Evolutionary conservation across 2,797 vertebrate genomes (phyloP).

Genomic region (Manis pentadactyla): DNA sequence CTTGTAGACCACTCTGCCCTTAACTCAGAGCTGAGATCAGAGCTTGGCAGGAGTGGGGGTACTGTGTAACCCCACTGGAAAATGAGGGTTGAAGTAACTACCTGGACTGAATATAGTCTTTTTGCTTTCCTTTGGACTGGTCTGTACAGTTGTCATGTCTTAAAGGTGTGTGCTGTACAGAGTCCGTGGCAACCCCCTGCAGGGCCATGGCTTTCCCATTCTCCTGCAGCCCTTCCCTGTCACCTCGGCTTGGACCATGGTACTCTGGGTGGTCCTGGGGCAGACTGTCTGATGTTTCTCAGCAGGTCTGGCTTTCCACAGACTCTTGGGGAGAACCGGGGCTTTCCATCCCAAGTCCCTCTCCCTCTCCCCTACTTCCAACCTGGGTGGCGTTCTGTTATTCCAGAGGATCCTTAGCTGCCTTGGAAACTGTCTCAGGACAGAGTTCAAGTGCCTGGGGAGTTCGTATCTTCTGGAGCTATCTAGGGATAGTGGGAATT

Average conservation of each 20-base stretch:
- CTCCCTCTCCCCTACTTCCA: background rate
- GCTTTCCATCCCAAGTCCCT: background rate
- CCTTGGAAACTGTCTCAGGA: background rate
- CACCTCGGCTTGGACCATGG: background rate
- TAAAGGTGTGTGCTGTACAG: background rate
- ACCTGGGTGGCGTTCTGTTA: background rate
- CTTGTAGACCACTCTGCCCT: background rate
- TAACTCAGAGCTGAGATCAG: background rate
- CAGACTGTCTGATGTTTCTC: background rate
- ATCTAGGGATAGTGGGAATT: background rate
- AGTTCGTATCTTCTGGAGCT: background rate
- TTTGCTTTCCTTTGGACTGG: background rate
- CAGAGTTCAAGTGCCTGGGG: background rate
- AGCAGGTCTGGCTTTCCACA: background rate
- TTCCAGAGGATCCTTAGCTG: background rate
- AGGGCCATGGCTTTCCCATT: background rate
- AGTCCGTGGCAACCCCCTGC: background rate
- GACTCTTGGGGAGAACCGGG: background rate
- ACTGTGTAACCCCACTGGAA: background rate
- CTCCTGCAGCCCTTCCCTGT: background rate
- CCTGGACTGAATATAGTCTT: background rate
- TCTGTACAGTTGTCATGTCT: background rate
- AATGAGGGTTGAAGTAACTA: background rate
- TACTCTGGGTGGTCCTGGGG: background rate
- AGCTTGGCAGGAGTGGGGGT: background rate